Evolutionary conservation across 2,888 invertebrate species (phyloP), one percentile per base, ranked within the genome.

Genomic region (Microplitis deprimator): DNA sequence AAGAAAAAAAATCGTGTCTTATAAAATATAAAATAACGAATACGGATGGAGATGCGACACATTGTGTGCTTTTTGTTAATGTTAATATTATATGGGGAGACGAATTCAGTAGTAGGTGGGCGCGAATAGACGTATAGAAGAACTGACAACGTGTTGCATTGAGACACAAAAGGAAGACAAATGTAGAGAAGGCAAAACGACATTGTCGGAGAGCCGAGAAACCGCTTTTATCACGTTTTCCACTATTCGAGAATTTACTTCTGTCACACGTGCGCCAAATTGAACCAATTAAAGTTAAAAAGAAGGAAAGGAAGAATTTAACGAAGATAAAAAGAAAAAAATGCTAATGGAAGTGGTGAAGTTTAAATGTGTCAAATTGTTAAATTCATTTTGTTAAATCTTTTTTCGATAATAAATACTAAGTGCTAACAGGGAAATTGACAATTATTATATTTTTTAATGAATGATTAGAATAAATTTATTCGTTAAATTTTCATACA

Each of bases 161-260:
- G 65, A 29, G 38, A 65, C 20, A 65, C 65, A 65, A 65, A 29
- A 65, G 13, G 38, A 65, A 39, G 68, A 68, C 6, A 41, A 61
- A 73, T 39, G 64, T 68, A 65, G 69, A 41, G 41, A 41, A 68
- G 29, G 39, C 13, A 39, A 50, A 20, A 68, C 16, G 41, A 62
- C 64, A 69, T 29, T 64, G 65, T 20, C 13, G 39, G 41, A 59
- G 68, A 50, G n/a, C 50, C 50, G 41, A 72, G 69, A 77, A 77
- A 69, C 73, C 61, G 77, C 79, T 81, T 81, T 82, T 81, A 81
- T 82, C 81, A 82, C 81, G 79, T 82, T 82, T 50, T 81, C 77
- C 79, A 79, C 80, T 76, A 79, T 80, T 81, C 79, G 74, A 79
- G 75, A 77, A 79, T 81, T 80, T 80, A 71, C 79, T 76, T 68